Percentiles rank a stretch among this genome's conserved stretches.
Evolutionary conservation across 2,888 invertebrate species (phyloP).

Genomic region (Amiota communis): DNA sequence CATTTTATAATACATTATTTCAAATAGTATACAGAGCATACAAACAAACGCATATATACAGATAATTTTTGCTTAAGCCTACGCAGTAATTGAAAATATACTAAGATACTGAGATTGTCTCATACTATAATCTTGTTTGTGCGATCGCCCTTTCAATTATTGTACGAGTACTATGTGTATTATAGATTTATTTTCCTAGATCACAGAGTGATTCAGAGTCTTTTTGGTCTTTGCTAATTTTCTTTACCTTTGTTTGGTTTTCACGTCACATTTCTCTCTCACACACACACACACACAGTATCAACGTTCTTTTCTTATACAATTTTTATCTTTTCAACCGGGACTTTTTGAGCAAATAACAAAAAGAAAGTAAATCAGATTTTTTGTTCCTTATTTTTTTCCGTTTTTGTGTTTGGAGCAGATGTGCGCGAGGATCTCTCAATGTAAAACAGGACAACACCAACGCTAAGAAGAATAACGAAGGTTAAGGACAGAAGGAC

Average conservation of each 20-base stretch:
- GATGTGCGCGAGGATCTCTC: constrained; percentile 48
- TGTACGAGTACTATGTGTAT: too few species aligned
- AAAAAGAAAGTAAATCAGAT: constrained; percentile 65
- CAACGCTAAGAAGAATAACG: constrained; percentile 35
- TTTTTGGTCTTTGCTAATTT: constrained; percentile 56
- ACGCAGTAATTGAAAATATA: too few species aligned
- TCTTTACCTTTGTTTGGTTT: constrained; percentile 49
- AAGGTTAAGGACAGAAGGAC: constrained; percentile 1
- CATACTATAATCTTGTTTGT: constrained; percentile 58
- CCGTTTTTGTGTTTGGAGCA: constrained; percentile 47
- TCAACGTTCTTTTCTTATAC: constrained; percentile 38
- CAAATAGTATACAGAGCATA: too few species aligned
- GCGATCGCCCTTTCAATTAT: constrained; percentile 53
- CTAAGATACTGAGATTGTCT: background rate
- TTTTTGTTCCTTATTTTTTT: constrained; percentile 15
- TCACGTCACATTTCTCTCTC: background rate
- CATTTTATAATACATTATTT: too few species aligned
- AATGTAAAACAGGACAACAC: constrained; percentile 29
- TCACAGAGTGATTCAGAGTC: constrained; percentile 30
- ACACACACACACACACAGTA: too few species aligned
- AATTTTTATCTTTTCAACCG: constrained; percentile 37
- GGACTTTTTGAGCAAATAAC: constrained; percentile 38
- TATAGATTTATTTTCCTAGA: too few species aligned
- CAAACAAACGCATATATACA: too few species aligned
- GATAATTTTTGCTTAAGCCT: too few species aligned